phyloP scores from a whole-genome alignment of 2,888 invertebrate species.

The Tetragonula carbonaria region DNA sequence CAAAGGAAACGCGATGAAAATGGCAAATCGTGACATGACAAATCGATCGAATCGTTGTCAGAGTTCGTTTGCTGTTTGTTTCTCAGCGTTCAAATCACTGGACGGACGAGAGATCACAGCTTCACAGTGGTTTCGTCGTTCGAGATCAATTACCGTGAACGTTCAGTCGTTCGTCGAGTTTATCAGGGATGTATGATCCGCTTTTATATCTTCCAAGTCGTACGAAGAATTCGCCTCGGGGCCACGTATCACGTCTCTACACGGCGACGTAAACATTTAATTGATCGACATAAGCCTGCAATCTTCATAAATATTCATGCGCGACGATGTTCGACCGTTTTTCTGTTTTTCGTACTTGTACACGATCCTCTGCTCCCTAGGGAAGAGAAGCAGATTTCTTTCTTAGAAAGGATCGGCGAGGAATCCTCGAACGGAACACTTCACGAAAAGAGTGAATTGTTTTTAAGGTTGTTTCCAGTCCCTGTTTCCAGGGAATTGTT shows the following conservation, averaged over 20 bases:
- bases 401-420: too few species aligned
- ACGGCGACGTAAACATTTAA: slow-evolving; percentile 9
- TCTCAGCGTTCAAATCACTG: slow-evolving; percentile 30
- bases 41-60: background rate
- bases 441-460: too few species aligned
- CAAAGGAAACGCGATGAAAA: background rate
- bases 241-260: background rate
- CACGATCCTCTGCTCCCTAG: background rate
- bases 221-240: background rate
- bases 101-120: background rate
- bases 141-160: slow-evolving; percentile 25
- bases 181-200: slow-evolving; percentile 15
- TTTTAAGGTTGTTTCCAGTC: too few species aligned
- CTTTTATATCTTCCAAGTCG: slow-evolving; percentile 16
- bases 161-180: slow-evolving; percentile 18
- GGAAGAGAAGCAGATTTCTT: too few species aligned
- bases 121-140: slow-evolving; percentile 21
- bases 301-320: slow-evolving; percentile 23
- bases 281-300: background rate
- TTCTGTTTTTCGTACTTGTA: background rate
- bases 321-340: background rate
- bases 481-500: background rate
- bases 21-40: background rate
- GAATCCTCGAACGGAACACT: too few species aligned
- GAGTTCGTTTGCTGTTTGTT: background rate